phyloP scores from a whole-genome alignment of 2,797 vertebrate genomes.

The Cuniculus paca region DNA sequence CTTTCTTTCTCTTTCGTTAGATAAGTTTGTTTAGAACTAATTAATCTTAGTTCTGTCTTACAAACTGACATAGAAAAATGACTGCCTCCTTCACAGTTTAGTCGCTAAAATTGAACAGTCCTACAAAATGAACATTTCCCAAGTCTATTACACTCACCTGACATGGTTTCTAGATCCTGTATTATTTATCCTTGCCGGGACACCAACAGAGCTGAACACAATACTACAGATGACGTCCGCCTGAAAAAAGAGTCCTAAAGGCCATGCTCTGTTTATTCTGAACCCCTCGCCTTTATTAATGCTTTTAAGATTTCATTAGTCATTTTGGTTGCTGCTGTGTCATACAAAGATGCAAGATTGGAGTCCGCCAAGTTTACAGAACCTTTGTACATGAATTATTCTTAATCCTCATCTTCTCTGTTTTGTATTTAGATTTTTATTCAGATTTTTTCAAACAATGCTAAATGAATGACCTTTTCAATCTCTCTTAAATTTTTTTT shows the following conservation, averaged over 20 bases:
- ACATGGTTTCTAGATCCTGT: not conserved
- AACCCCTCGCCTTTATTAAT: not conserved
- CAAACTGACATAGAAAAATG: conserved; percentile 17
- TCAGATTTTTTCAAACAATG: not conserved
- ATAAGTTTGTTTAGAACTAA: not conserved
- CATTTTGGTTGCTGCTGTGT: not conserved
- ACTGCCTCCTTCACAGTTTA: not conserved
- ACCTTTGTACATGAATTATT: not conserved
- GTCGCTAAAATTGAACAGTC: not conserved
- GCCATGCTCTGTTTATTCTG: not conserved
- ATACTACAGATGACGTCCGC: not conserved
- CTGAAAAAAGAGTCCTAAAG: too few relatives aligned
- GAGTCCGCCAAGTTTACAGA: not conserved
- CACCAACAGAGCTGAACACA: not conserved
- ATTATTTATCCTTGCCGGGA: not conserved
- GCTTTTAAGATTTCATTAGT: not conserved
- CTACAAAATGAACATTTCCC: not conserved
- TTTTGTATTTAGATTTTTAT: not conserved
- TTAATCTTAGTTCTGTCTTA: not conserved
- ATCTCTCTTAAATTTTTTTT: not conserved
- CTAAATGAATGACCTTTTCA: not conserved
- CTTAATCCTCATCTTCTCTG: not conserved
- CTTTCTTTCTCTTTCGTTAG: not conserved
- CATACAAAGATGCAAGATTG: not conserved
- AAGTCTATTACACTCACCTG: not conserved